phyloP scores from a whole-genome alignment of 1,140 invertebrate species.

The Diabrotica virgifera region DNA sequence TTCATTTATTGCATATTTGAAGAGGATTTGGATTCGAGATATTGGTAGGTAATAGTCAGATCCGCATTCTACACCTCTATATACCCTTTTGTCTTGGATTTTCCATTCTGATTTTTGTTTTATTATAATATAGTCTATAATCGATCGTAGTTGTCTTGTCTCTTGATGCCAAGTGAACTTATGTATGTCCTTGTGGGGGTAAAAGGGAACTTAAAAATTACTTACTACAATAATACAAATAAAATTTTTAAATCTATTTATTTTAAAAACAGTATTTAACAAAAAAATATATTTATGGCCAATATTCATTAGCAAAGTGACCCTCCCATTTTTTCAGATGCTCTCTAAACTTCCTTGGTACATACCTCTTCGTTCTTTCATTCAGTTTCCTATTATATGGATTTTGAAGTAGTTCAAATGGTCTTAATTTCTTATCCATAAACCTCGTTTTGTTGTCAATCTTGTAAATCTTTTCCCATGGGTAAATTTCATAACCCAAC shows the following conservation, averaged over 20 bases:
- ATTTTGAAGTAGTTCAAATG: slow-evolving; percentile 63
- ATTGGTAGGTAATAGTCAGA: no score
- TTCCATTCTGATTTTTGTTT: no score
- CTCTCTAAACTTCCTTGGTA: slow-evolving; percentile 61
- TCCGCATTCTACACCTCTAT: no score
- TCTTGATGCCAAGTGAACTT: no score
- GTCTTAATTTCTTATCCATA: slow-evolving; percentile 63
- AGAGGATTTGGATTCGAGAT: no score
- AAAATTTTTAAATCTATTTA: slow-evolving; percentile 8
- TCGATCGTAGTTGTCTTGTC: no score
- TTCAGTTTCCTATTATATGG: slow-evolving; percentile 59
- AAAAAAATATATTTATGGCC: slow-evolving; percentile 35
- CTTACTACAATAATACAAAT: no score
- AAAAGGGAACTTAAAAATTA: no score
- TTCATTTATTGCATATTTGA: no score
- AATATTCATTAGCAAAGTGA: slow-evolving; percentile 44
- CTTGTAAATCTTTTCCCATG: slow-evolving; percentile 78
- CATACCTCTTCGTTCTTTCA: slow-evolving; percentile 63
- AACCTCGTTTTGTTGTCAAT: slow-evolving; percentile 63
- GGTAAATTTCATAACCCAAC: slow-evolving; percentile 62
- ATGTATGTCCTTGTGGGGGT: no score
- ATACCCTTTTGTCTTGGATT: no score
- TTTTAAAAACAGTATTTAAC: neutral
- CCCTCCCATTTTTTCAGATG: slow-evolving; percentile 55
- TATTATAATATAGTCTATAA: no score